Evolutionary conservation across 2,888 invertebrate species (phyloP).

Genomic region (Bombyx huttoni): DNA sequence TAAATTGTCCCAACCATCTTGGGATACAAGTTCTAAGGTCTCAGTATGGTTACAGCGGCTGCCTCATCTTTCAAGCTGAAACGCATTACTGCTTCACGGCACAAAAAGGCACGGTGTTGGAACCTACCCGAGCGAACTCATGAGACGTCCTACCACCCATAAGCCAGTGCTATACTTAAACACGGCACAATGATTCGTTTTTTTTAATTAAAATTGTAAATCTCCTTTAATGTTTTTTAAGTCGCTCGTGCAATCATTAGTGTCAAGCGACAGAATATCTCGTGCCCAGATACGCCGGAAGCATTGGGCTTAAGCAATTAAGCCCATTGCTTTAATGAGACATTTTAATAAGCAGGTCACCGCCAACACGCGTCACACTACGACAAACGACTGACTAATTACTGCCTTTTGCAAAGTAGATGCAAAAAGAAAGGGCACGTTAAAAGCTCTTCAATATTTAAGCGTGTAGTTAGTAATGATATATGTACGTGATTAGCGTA

Average conservation of each 20-base stretch:
- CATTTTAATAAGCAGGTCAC: constrained; percentile 30
- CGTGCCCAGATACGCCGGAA: constrained; percentile 6
- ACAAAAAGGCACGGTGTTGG: no score
- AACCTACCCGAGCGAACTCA: no score
- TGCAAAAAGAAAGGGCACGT: constrained; percentile 10
- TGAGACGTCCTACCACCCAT: no score
- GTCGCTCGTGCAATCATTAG: not conserved
- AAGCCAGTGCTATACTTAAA: not conserved
- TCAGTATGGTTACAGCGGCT: no score
- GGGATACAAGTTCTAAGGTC: no score
- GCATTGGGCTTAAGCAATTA: constrained; percentile 27
- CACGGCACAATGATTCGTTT: not conserved
- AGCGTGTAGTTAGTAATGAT: constrained; percentile 1
- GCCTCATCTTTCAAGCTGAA: no score
- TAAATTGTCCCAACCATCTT: no score
- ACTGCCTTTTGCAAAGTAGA: constrained; percentile 13
- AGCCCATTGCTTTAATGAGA: constrained; percentile 36
- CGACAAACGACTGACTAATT: constrained; percentile 29
- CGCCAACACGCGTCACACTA: constrained; percentile 12
- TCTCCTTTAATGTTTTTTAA: not conserved
- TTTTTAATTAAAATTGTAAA: not conserved
- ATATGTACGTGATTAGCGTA: no score
- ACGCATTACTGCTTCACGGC: no score
- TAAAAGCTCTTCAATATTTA: constrained; percentile 14
- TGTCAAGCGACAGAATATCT: not conserved